Conservation (phyloP, 1,140 invertebrate species). For the Hermetia illucens region DNA sequence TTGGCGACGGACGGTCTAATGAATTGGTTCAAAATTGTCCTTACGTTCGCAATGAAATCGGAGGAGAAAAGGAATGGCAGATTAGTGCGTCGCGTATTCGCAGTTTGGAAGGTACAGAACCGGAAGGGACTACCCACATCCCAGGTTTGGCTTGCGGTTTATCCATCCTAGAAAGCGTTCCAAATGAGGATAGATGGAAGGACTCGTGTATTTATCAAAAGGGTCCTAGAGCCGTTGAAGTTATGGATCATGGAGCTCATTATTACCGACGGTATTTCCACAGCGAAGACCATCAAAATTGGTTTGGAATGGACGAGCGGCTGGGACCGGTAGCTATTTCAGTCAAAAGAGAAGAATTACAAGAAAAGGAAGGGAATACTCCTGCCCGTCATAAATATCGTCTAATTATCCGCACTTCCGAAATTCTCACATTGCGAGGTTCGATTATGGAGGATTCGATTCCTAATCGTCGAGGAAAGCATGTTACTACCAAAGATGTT, state of each 20-base stretch:
- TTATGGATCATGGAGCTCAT: conserved; percentile 69
- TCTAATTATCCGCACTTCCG: conserved; percentile 74
- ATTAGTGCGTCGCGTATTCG: conserved; percentile 56
- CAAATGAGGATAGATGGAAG: conserved; percentile 60
- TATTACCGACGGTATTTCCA: conserved; percentile 83
- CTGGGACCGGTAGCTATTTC: conserved; percentile 90
- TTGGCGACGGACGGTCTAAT: conserved; percentile 64
- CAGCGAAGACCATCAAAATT: conserved; percentile 84
- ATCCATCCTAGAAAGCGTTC: conserved; percentile 58
- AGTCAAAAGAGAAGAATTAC: conserved; percentile 64
- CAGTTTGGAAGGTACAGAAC: conserved; percentile 7
- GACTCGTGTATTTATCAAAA: conserved; percentile 61
- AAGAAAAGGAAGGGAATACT: conserved; percentile 18
- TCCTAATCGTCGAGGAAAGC: conserved; percentile 46
- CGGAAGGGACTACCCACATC: conserved; percentile 45
- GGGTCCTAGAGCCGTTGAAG: conserved; percentile 49
- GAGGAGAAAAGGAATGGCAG: conserved; percentile 76
- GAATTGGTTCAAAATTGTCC: conserved; percentile 62
- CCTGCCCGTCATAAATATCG: conserved; percentile 54
- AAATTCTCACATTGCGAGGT: conserved; percentile 68
- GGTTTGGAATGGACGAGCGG: conserved; percentile 91
- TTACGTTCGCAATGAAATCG: conserved; percentile 87
- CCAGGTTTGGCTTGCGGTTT: conserved; percentile 63
- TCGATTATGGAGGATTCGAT: conserved; percentile 74
- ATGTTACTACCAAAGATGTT: conserved; percentile 65